These are phyloP conservation scores for Podocnemis expansa DNA, from an alignment of 2,113 vertebrate species.

Conservation along the genomic window DNA sequence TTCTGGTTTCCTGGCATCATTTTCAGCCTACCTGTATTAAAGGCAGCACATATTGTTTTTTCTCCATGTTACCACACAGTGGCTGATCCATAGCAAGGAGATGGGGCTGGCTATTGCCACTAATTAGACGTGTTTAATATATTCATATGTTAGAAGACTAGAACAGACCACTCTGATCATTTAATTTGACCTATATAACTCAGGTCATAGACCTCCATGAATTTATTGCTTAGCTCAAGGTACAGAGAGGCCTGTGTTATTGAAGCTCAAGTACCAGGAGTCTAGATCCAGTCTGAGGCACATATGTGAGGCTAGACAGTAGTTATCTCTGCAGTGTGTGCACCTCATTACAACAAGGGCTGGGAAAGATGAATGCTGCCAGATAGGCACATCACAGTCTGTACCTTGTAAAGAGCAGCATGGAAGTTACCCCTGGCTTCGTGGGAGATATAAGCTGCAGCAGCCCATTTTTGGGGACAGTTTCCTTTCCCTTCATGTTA, in stretches of 20 bases:
- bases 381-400: not conserved
- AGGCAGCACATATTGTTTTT: not conserved
- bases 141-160: not conserved
- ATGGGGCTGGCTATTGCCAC: not conserved
- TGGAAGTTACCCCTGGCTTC: not conserved
- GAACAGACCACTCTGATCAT: not conserved
- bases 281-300: not conserved
- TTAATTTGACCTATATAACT: not conserved
- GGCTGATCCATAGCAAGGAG: not conserved
- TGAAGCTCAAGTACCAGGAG: not conserved
- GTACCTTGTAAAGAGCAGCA: not conserved
- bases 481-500: not conserved
- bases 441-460: not conserved
- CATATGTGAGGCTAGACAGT: not conserved
- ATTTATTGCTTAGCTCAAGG: not conserved
- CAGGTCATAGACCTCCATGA: not conserved
- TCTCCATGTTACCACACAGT: not conserved
- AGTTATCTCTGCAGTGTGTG: not conserved
- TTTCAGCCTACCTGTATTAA: not conserved
- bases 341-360: not conserved
- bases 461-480: not conserved
- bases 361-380: not conserved
- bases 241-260: not conserved
- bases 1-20: not conserved
- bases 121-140: not conserved